Base-by-base conservation (phyloP, 2,113 vertebrate genomes). In the Sialia sialis region DNA sequence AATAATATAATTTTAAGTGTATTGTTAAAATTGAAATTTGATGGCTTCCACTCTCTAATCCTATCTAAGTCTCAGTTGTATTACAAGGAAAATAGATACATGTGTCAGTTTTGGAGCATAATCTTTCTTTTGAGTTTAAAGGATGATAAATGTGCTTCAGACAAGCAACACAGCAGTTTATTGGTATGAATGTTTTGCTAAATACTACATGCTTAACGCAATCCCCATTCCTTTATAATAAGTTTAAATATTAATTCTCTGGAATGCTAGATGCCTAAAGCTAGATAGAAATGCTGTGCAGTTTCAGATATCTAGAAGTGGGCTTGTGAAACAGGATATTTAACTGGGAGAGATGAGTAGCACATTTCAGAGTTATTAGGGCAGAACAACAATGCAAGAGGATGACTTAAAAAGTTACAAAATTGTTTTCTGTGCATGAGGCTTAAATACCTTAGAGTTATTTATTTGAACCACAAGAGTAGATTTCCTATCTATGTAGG, bases 171-270 rank as follows among this genome's bases (percentile, higher is more conserved):
- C 72, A 97, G 93, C 75, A 77, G 86, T 97, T 95, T 93, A 98
- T 96, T 97, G 95, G 89, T 94, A 91, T 87, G 86, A 95, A 96
- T 97, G 95, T 96, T 95, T 97, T 97, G 92, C 95, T 98, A 97
- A 98, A 97, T 97, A 95, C 94, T 97, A 87, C 93, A 89, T 97
- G 97, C 94, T 97, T 97, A 98, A 96, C 54, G 51, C 96, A 97
- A 96, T 97, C 95, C 89, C 92, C 96, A 95, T 97, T 98, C 97
- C 96, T 98, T 97, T 96, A 97, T 98, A 98, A 97, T 98, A 98
- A 96, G 97, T 98, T 98, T 98, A 98, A 98, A 97, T 98, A 98
- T 98, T 98, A 98, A 98, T 98, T 98, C 97, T 97, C 97, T 98
- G 98, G 98, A 98, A 98, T 98, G 98, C 94, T 96, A 97, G 97